Evolutionary conservation across 2,888 invertebrate genomes (phyloP).

Genomic region (Frankliniella fusca): DNA sequence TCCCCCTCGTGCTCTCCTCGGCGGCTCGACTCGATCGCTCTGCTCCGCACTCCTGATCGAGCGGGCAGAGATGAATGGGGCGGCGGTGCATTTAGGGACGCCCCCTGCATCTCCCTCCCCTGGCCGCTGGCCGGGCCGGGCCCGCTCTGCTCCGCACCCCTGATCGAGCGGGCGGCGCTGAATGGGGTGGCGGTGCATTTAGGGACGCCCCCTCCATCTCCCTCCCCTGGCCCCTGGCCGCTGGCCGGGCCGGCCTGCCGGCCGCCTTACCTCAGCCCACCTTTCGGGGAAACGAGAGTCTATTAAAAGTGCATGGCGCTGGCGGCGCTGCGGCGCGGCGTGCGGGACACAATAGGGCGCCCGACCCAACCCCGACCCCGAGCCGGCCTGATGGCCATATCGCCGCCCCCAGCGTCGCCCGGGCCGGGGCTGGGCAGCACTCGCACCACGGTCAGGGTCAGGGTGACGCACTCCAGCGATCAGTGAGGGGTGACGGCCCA

Average conservation of each 20-base stretch:
- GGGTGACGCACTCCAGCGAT: too few species aligned
- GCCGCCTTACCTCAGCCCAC: neutral
- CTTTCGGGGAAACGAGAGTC: slow-evolving; percentile 9
- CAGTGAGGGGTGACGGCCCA: too few species aligned
- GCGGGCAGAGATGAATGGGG: too few species aligned
- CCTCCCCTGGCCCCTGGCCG: neutral
- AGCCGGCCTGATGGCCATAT: neutral
- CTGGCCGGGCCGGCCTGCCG: neutral
- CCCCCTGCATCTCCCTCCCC: neutral
- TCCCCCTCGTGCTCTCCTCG: too few species aligned
- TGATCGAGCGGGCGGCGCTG: too few species aligned
- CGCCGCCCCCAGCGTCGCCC: neutral
- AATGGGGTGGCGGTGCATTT: neutral
- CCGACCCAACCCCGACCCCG: neutral
- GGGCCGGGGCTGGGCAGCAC: too few species aligned
- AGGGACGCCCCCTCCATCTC: neutral
- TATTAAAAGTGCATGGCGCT: slow-evolving; percentile 17
- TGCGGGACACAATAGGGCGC: neutral
- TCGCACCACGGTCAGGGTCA: too few species aligned
- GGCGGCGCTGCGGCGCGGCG: neutral
- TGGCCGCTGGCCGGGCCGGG: neutral
- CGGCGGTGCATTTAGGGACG: neutral
- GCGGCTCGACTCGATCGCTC: too few species aligned
- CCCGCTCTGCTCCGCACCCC: too few species aligned
- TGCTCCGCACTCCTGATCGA: too few species aligned